Evolutionary conservation across 2,888 invertebrate species (phyloP).

Genomic region (Trachelus iudaicus): DNA sequence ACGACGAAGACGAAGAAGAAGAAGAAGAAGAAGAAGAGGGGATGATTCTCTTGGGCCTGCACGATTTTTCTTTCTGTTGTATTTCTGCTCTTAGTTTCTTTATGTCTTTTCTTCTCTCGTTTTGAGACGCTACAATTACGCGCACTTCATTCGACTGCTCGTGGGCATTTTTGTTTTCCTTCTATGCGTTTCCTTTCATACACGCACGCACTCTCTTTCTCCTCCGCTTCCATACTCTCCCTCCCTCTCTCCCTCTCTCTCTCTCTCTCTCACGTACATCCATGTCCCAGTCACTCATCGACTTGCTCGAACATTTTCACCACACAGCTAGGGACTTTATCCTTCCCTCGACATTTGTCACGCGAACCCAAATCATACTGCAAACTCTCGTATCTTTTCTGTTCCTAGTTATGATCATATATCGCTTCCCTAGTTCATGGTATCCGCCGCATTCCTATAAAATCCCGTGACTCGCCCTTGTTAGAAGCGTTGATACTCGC

Average conservation of each 20-base stretch:
- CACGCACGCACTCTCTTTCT: not conserved
- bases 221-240: not conserved
- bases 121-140: not conserved
- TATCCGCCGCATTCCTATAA: slow-evolving; percentile 7
- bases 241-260: slow-evolving; percentile 22
- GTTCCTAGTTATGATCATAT: not conserved
- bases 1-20: no score
- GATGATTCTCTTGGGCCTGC: not conserved
- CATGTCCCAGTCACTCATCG: not conserved
- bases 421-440: not conserved
- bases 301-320: not conserved
- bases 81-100: not conserved
- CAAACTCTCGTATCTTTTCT: slow-evolving; percentile 8
- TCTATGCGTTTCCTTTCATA: slow-evolving; percentile 1
- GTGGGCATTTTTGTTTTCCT: slow-evolving; percentile 1
- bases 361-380: not conserved
- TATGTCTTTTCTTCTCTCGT: not conserved
- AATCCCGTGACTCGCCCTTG: slow-evolving; percentile 1
- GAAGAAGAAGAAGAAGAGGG: not conserved
- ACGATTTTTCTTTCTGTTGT: not conserved
- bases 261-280: not conserved
- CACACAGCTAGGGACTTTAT: no score
- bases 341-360: not conserved
- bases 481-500: slow-evolving; percentile 53
- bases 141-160: not conserved